Base-by-base conservation (phyloP, 2,797 vertebrate species). In the Halcyon chelicuti region DNA sequence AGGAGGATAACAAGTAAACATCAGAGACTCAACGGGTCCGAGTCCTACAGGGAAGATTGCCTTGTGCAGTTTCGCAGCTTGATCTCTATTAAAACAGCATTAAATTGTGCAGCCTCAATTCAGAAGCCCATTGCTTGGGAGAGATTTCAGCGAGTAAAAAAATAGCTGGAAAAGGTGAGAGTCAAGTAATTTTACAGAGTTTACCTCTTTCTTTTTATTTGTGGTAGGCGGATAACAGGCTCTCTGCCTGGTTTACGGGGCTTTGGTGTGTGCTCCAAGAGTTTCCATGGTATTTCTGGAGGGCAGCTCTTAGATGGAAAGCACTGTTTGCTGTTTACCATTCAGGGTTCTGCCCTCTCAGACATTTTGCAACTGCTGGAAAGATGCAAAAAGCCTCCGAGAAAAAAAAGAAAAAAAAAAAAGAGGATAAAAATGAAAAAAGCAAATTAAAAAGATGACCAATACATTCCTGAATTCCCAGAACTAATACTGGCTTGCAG, bases 181-280 rank as follows among this genome's bases (percentile, higher is more conserved):
- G 57, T 35, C 5, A 0, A 40, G 71, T 25, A 13, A 1, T 44
- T 58, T 3, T 55, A 61, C n/a, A 11, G 73, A 31, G 19, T 55
- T 91, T 44, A 7, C 14, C 49, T 76, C 47, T 72, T 61, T 19
- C 25, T 31, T n/a, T 52, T 57, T 28, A 19, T 80, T 35, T 29
- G 37, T 19, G 42, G 47, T 9, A 7, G 2, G 0, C 0, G 2
- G 76, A 8, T 13, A 5, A 5, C 26, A 46, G 40, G 46, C 46
- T 61, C 12, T 10, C 49, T 47, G 28, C 25, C 14, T 4, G 72
- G 16, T 23, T 9, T 29, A 2, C 5, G 21, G 17, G 62, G 42
- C 33, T 87, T 63, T 5, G 47, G 7, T 5, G 15, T 28, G 54
- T 49, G 39, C 28, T 23, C 23, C 2, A 14, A 23, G 26, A 54